Percentiles rank a stretch among this genome's conserved stretches.
phyloP scores from a whole-genome alignment of 2,888 invertebrate genomes.

The Tigriopus californicus region DNA sequence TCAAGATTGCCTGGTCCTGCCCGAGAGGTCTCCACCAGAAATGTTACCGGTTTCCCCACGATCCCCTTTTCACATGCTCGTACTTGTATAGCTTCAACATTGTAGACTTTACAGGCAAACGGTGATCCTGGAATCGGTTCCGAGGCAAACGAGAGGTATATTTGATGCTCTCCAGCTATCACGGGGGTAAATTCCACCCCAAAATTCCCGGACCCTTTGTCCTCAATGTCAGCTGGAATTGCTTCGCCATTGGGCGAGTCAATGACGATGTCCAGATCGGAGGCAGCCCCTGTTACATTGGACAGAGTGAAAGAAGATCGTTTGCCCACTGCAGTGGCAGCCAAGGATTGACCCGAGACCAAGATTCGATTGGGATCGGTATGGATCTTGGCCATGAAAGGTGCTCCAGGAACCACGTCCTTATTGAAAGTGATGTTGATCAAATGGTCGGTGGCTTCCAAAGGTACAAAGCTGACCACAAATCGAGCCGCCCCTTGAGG shows the following conservation, averaged over 20 bases:
- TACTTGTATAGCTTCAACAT: constrained; percentile 79
- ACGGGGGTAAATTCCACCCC: constrained; percentile 78
- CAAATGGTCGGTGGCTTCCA: constrained; percentile 78
- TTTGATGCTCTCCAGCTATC: constrained; percentile 75
- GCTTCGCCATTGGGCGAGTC: constrained; percentile 86
- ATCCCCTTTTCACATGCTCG: constrained; percentile 73
- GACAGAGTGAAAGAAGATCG: constrained; percentile 35
- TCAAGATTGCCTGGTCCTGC: constrained; percentile 96
- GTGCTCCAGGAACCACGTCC: constrained; percentile 46
- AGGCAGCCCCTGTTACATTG: constrained; percentile 53
- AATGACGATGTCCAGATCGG: constrained; percentile 87
- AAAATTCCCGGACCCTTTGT: constrained; percentile 59
- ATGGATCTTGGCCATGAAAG: constrained; percentile 59
- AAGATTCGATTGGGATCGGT: constrained; percentile 36
- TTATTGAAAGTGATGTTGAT: constrained; percentile 96
- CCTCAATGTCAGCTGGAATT: constrained; percentile 69
- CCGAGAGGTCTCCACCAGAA: constrained; percentile 88
- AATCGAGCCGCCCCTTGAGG: constrained; percentile 77
- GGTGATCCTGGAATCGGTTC: constrained; percentile 71
- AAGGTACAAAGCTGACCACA: constrained; percentile 87
- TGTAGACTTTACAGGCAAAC: constrained; percentile 84
- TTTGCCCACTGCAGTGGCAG: constrained; percentile 34
- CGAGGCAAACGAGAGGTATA: constrained; percentile 58
- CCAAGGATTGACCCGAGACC: constrained; percentile 40
- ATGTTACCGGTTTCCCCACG: constrained; percentile 74